These are phyloP conservation scores for Neotoma lepida DNA, from an alignment of 2,113 vertebrate species.

Conservation along the genomic window DNA sequence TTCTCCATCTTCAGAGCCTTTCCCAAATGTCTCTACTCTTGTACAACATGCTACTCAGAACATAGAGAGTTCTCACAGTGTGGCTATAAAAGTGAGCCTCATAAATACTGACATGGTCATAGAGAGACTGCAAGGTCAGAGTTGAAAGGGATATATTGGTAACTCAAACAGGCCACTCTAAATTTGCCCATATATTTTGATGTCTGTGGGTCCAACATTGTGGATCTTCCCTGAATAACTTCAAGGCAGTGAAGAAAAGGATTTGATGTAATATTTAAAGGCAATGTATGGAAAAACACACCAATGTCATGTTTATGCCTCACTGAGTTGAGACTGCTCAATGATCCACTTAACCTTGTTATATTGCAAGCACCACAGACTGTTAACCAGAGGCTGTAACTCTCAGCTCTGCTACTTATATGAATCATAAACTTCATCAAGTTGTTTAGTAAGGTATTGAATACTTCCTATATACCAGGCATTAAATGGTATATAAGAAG, in stretches of 20 bases:
- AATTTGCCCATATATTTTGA: slow-evolving; percentile 43
- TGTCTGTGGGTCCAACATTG: neutral
- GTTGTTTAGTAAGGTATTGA: slow-evolving; percentile 31
- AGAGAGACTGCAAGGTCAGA: neutral
- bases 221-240: neutral
- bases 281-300: neutral
- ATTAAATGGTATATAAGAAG: neutral
- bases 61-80: neutral
- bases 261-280: slow-evolving; percentile 56
- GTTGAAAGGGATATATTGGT: neutral
- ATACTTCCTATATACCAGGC: neutral
- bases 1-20: neutral
- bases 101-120: neutral
- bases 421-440: slow-evolving; percentile 55
- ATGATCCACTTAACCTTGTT: neutral
- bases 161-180: neutral
- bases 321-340: neutral
- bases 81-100: neutral
- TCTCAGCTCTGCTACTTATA: neutral
- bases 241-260: neutral
- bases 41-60: neutral
- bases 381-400: slow-evolving; percentile 1
- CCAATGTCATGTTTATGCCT: slow-evolving; percentile 3
- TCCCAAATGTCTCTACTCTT: neutral
- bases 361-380: neutral